Evolutionary conservation across 2,888 invertebrate species (phyloP).

Genomic region (Chrysotoxum bicinctum): DNA sequence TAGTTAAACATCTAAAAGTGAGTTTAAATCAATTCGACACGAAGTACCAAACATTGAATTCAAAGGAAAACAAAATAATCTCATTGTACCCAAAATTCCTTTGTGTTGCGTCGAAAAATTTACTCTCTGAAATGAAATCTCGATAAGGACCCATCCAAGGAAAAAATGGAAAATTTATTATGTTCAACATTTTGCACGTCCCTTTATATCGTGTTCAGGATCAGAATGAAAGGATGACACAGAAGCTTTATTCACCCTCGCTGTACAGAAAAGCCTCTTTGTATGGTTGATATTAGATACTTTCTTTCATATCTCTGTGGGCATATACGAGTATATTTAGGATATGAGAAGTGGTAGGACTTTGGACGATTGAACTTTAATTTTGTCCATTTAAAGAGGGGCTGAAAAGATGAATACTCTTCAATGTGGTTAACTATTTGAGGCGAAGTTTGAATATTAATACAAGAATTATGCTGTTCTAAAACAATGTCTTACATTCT

Average conservation of each 20-base stretch:
- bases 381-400: not conserved
- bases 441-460: not conserved
- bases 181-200: conserved; percentile 10
- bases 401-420: not conserved
- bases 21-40: not conserved
- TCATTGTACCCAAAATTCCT: not conserved
- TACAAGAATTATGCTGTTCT: not conserved
- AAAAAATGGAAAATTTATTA: conserved; percentile 4
- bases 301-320: not conserved
- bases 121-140: conserved; percentile 7
- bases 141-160: not conserved
- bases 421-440: not conserved
- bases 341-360: not conserved
- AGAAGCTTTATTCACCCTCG: not conserved
- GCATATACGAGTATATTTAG: not conserved
- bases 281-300: not conserved
- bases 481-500: no score
- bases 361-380: not conserved
- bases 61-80: not conserved
- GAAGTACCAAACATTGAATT: not conserved
- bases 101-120: not conserved
- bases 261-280: not conserved
- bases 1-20: not conserved
- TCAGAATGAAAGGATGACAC: conserved; percentile 6
- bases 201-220: not conserved